These are phyloP conservation scores for Hucho hucho DNA, from an alignment of 2,113 vertebrate species.

Conservation along the genomic window DNA sequence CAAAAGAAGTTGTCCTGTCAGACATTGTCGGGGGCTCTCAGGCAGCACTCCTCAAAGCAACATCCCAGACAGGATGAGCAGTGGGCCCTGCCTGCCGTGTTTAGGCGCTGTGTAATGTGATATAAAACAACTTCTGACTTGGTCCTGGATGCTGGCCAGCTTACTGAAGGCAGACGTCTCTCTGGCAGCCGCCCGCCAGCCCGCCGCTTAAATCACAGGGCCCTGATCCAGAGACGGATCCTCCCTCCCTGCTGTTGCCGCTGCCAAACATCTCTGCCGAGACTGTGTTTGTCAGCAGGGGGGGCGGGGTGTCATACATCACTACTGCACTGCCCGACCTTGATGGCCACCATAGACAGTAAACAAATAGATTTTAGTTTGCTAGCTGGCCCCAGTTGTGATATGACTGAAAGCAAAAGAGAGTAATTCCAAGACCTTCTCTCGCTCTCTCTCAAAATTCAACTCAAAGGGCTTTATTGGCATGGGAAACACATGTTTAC, in stretches of 20 bases:
- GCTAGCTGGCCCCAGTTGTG: not conserved
- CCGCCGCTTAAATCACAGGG: conserved; percentile 68
- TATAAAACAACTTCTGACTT: conserved; percentile 62
- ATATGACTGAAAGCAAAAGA: not conserved
- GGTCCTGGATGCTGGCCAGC: conserved; percentile 44
- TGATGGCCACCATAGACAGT: not conserved
- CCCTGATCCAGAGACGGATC: conserved; percentile 28
- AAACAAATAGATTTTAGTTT: conserved; percentile 19
- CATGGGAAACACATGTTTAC: too few relatives aligned
- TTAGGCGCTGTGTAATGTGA: conserved; percentile 68
- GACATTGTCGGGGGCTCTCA: not conserved
- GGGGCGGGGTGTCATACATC: not conserved
- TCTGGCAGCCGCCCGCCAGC: conserved; percentile 56
- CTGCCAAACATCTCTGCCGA: conserved; percentile 12
- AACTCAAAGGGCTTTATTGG: too few relatives aligned
- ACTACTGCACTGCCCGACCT: not conserved
- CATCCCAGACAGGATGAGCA: conserved; percentile 14
- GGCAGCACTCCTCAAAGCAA: not conserved
- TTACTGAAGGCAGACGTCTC: conserved; percentile 57
- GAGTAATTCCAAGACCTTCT: not conserved
- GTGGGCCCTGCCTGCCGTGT: conserved; percentile 36
- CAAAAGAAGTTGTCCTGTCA: not conserved
- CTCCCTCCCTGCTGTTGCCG: not conserved
- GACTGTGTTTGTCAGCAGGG: conserved; percentile 21
- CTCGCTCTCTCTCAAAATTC: not conserved